These are phyloP conservation scores for Isurus oxyrinchus DNA, from an alignment of 2,113 vertebrate genomes.

Conservation along the genomic window DNA sequence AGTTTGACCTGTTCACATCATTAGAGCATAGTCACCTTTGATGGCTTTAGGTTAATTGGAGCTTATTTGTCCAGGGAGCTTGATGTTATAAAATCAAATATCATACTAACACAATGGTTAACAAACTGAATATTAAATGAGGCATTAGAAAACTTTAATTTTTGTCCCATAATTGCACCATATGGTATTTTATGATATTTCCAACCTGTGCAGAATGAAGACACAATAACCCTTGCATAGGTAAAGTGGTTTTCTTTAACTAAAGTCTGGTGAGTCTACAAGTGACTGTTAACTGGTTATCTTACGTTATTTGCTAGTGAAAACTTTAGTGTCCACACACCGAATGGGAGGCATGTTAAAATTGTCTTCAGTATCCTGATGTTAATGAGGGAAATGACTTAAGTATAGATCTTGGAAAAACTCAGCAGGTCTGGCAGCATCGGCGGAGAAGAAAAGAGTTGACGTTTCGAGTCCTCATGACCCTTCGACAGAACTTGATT, in stretches of 20 bases:
- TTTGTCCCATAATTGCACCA: background rate
- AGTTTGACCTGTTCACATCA: background rate
- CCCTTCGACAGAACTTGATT: too few species aligned
- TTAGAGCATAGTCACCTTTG: background rate
- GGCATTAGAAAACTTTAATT: background rate
- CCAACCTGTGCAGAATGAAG: background rate
- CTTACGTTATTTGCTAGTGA: background rate
- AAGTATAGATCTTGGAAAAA: background rate
- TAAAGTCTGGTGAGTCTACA: background rate
- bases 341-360: background rate
- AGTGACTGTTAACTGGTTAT: background rate
- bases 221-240: background rate
- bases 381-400: background rate
- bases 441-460: too few species aligned
- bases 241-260: background rate
- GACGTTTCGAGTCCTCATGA: too few species aligned
- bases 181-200: background rate
- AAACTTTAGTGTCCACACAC: background rate
- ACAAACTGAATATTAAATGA: background rate
- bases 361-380: background rate
- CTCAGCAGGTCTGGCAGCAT: too few species aligned
- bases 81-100: background rate
- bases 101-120: background rate
- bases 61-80: background rate
- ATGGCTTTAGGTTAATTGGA: background rate